phyloP scores from a whole-genome alignment of 2,888 invertebrate genomes.

The Pterostichus madidus region DNA sequence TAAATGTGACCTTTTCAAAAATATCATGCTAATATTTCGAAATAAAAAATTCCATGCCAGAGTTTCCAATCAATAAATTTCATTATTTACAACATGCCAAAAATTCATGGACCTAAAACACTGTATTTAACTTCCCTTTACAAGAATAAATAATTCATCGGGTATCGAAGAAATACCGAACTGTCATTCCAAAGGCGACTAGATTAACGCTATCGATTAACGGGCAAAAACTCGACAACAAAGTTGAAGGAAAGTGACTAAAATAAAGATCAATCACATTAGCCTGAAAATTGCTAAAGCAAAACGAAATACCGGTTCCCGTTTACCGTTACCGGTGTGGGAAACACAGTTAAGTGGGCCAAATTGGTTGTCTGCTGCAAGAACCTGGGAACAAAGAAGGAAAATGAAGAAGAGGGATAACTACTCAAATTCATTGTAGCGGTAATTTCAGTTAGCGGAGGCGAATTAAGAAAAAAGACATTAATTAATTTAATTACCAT shows the following conservation, averaged over 20 bases:
- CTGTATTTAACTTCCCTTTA: slow-evolving; percentile 12
- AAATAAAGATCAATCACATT: slow-evolving; percentile 64
- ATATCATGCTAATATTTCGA: not conserved
- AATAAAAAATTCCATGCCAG: not conserved
- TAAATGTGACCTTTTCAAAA: too few relatives aligned
- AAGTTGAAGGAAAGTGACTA: slow-evolving; percentile 51
- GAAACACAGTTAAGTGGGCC: slow-evolving; percentile 48
- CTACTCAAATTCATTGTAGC: slow-evolving; percentile 21
- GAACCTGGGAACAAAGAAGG: slow-evolving; percentile 32
- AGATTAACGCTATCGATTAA: slow-evolving; percentile 47
- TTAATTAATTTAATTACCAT: not conserved
- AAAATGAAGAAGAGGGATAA: slow-evolving; percentile 38
- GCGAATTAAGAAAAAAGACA: not conserved
- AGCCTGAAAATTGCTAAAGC: slow-evolving; percentile 45
- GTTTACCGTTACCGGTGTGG: slow-evolving; percentile 31
- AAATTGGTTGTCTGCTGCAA: slow-evolving; percentile 50
- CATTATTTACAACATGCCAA: slow-evolving; percentile 10
- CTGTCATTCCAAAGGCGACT: slow-evolving; percentile 12
- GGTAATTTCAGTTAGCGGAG: slow-evolving; percentile 31
- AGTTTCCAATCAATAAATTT: slow-evolving; percentile 17
- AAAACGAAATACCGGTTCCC: slow-evolving; percentile 49
- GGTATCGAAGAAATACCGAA: slow-evolving; percentile 2
- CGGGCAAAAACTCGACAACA: slow-evolving; percentile 10
- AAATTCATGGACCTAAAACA: slow-evolving; percentile 4
- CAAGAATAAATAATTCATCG: slow-evolving; percentile 30